Conservation (phyloP, 2,888 invertebrate species). For the Aphodius sticticus region DNA sequence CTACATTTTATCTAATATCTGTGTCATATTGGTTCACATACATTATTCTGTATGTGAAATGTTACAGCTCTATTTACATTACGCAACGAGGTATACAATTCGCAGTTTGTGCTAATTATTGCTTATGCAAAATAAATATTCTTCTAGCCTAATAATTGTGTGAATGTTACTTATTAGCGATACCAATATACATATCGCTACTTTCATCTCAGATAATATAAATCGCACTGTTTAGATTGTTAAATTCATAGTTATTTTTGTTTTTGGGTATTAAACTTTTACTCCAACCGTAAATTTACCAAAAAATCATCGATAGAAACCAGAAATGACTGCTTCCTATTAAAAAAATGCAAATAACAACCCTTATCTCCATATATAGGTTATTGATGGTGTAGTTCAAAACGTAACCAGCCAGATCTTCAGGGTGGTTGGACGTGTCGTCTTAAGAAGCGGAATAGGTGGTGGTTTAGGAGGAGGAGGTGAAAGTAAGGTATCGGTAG, state of each 20-base stretch:
- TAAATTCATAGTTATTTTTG: too few species aligned
- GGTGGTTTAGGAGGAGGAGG: slow-evolving; percentile 62
- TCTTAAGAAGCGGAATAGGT: slow-evolving; percentile 68
- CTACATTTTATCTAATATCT: background rate
- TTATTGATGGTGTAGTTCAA: slow-evolving; percentile 81
- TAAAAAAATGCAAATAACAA: background rate
- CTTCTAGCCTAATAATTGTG: background rate
- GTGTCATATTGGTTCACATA: background rate
- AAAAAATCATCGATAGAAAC: background rate
- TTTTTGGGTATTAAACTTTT: too few species aligned
- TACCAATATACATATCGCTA: background rate
- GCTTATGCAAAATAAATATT: background rate
- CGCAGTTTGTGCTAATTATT: background rate
- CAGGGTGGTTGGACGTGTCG: slow-evolving; percentile 77
- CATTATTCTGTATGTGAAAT: background rate
- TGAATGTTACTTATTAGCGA: background rate
- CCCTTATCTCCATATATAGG: slow-evolving; percentile 58
- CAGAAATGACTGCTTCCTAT: background rate
- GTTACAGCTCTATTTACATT: background rate
- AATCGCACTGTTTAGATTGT: too few species aligned
- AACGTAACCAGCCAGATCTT: slow-evolving; percentile 76
- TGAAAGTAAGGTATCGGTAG: slow-evolving; percentile 67
- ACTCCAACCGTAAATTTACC: background rate
- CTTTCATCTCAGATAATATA: background rate
- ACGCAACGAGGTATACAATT: background rate